Conservation (phyloP, 1,140 invertebrate species). For the Drosophila athabasca region DNA sequence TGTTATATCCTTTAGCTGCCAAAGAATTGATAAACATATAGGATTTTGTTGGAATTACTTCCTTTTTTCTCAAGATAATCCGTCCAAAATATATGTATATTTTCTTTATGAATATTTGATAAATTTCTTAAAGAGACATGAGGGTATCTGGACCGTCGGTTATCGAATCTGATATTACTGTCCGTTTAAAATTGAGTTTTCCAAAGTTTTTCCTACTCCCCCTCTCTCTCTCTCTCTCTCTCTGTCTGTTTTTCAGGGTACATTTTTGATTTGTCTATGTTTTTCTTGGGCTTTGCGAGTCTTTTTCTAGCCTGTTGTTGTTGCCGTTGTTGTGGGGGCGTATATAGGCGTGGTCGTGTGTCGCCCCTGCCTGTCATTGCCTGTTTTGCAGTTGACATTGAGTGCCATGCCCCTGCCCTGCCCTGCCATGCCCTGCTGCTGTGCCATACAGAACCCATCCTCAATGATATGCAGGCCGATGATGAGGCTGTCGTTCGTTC, state of each 20-base stretch:
- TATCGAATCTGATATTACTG: too few relatives aligned
- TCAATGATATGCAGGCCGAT: constrained; percentile 75
- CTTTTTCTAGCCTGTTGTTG: constrained; percentile 2
- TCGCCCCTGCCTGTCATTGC: constrained; percentile 68
- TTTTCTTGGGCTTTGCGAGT: constrained; percentile 50
- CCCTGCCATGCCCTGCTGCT: too few relatives aligned
- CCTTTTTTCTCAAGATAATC: too few relatives aligned
- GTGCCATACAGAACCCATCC: constrained; percentile 6
- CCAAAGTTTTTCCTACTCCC: constrained; percentile 58
- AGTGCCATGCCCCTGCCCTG: constrained; percentile 58
- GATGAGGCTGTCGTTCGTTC: constrained; percentile 17
- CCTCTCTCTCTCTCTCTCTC: constrained; percentile 9
- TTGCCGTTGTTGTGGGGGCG: constrained; percentile 7
- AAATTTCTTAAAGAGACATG: too few relatives aligned
- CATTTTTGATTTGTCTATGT: constrained; percentile 56
- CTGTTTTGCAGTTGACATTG: constrained; percentile 79
- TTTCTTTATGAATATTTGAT: too few relatives aligned
- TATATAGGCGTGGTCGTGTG: constrained; percentile 55
- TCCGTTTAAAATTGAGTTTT: constrained; percentile 72
- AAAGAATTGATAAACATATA: too few relatives aligned
- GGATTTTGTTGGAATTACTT: too few relatives aligned
- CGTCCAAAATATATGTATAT: too few relatives aligned
- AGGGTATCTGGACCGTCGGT: too few relatives aligned
- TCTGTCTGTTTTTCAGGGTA: constrained; percentile 3
- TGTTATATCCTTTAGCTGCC: too few relatives aligned